Base-by-base conservation (phyloP, 2,888 invertebrate genomes). In the Myopa tessellatipennis region DNA sequence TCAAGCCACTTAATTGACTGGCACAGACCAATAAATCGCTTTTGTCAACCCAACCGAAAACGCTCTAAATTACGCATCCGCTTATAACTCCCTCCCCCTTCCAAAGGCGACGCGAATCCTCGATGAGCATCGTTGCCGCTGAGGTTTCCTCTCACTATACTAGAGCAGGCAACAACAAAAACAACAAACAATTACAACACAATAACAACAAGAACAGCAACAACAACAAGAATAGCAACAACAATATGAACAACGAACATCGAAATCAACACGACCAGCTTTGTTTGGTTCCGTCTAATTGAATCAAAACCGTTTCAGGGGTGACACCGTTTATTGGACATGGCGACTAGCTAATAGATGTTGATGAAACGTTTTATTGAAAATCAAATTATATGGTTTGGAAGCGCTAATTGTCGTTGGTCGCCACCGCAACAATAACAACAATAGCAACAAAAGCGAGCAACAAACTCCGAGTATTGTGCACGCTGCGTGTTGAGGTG, bases 281-380 rank as follows among this genome's bases (percentile, higher is more conserved):
- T 50, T 73, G 68, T 55, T 77, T 58, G 55, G 63, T 55, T 77
- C 71, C 65, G 45, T 52, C 34, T 77, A 77, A 77, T 73, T 73
- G 77, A 68, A 61, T 67, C 36, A 45, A 68, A 61, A 67, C 36
- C 61, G 36, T 74, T 74, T 67, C 50, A 68, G 68, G 77, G 73
- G 77, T 77, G 77, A 68, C 72, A 68, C 14, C 50, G 71, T 50
- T 58, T 38, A 52, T 61, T 58, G 52, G 65, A 71, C 52, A 69
- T 70, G 34, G 67, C 60, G 63, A 73, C 38, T 10, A 14, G 36
- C 36, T 77, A 73, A 73, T 77, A 16, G 67, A 58, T 26, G 58
- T 77, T 77, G 72, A 73, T 77, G 72, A 61, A 68, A 68, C 65
- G 69, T 71, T 77, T 77, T 65, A 77, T 77, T 70, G 55, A 50